Evolutionary conservation across 2,113 vertebrate genomes (phyloP).

Genomic region (Colinus virginianus): DNA sequence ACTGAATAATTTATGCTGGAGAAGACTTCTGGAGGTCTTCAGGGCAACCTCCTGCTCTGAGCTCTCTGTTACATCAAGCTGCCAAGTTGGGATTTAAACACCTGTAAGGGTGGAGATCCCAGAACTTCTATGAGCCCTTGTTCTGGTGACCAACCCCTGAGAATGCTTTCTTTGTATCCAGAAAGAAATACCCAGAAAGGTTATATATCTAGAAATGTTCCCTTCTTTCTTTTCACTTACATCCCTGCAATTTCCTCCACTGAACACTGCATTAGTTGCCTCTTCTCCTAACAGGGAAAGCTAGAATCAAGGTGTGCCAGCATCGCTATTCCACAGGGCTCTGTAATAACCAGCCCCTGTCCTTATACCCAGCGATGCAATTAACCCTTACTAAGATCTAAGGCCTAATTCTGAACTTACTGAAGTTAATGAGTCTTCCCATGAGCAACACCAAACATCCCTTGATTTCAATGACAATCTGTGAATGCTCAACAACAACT

Average conservation of each 20-base stretch:
- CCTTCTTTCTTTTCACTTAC: neutral
- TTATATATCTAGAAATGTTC: neutral
- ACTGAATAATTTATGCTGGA: neutral
- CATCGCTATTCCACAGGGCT: neutral
- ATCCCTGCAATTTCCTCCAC: neutral
- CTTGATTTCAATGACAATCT: neutral
- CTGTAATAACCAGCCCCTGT: neutral
- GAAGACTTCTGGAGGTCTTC: neutral
- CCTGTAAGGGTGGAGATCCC: neutral
- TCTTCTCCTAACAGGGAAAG: neutral
- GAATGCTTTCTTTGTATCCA: neutral
- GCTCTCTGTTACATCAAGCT: neutral
- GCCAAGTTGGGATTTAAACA: neutral
- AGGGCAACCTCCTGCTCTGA: neutral
- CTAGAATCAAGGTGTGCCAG: neutral
- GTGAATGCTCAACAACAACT: neutral
- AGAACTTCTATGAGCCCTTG: neutral
- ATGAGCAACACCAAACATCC: neutral
- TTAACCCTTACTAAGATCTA: neutral
- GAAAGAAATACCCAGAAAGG: neutral
- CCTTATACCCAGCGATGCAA: neutral
- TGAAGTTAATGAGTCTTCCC: neutral
- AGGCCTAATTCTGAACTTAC: neutral
- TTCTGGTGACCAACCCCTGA: accelerated
- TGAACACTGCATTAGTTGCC: neutral